A percentile compares a stretch with the other conserved stretches of the same genome.
phyloP scores from a whole-genome alignment of 2,888 invertebrate species.

The Parnassius smintheus region DNA sequence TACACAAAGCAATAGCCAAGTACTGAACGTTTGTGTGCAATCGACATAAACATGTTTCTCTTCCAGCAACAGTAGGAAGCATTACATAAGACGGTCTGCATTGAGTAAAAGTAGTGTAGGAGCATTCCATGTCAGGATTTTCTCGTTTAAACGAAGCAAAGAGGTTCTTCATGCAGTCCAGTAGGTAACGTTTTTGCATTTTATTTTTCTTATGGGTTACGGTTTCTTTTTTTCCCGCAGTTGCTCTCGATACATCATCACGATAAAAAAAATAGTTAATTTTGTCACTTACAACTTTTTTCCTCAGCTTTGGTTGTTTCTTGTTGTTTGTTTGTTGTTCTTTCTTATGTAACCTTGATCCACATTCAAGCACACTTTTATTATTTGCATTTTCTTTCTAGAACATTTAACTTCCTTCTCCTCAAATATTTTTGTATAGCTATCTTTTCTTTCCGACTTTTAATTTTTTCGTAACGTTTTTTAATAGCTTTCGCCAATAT shows the following conservation, averaged over 20 bases:
- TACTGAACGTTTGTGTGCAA: neutral
- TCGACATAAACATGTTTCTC: conserved; percentile 10
- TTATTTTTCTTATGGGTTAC: conserved; percentile 10
- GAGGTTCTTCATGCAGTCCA: too few relatives aligned
- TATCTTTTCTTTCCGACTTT: neutral
- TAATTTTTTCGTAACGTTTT: too few relatives aligned
- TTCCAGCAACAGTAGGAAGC: conserved; percentile 2
- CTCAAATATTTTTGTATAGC: conserved; percentile 14
- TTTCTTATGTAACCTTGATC: conserved; percentile 4
- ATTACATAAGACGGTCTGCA: too few relatives aligned
- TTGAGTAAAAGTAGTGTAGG: conserved; percentile 8
- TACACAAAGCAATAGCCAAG: neutral
- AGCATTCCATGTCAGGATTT: conserved; percentile 3
- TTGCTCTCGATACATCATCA: conserved; percentile 5
- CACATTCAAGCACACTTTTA: conserved; percentile 1
- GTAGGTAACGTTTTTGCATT: too few relatives aligned
- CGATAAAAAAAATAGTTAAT: neutral
- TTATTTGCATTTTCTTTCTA: conserved; percentile 6
- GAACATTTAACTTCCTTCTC: conserved; percentile 1
- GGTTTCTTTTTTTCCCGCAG: conserved; percentile 2
- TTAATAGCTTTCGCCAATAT: too few relatives aligned
- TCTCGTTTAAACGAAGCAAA: conserved; percentile 9
- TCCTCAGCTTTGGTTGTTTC: neutral
- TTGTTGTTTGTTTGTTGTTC: too few relatives aligned
- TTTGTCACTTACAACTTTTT: too few relatives aligned